phyloP scores from a whole-genome alignment of 2,113 vertebrate genomes.

The Corydoras sp. region DNA sequence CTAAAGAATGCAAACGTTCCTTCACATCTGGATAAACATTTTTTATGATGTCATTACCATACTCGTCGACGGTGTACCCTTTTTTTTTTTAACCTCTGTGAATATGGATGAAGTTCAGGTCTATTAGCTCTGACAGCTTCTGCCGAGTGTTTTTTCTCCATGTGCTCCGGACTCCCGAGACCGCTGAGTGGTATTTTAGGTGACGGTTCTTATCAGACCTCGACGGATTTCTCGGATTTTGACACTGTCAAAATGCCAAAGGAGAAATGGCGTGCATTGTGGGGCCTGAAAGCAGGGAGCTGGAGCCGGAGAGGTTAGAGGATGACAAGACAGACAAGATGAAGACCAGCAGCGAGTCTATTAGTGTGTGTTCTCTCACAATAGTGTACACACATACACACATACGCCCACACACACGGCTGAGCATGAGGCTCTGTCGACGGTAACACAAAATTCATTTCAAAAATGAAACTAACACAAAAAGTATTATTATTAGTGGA shows the following conservation, averaged over 20 bases:
- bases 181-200: constrained; percentile 42
- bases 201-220: constrained; percentile 39
- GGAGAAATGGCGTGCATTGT: constrained; percentile 1
- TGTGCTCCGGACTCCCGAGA: background rate
- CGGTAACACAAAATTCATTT: no score
- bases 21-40: no score
- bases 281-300: constrained; percentile 6
- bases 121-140: constrained; percentile 18
- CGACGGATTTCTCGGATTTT: constrained; percentile 19
- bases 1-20: no score
- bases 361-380: constrained; percentile 8
- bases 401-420: no score
- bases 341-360: constrained; percentile 34
- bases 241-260: constrained; percentile 28
- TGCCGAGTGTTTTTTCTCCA: constrained; percentile 26
- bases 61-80: no score
- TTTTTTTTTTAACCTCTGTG: background rate
- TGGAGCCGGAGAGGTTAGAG: constrained; percentile 30
- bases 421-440: no score
- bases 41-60: no score
- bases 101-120: background rate
- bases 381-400: no score
- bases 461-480: no score
- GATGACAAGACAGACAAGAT: constrained; percentile 42
- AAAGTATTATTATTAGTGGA: no score